phyloP scores from a whole-genome alignment of 2,113 vertebrate genomes.

The Taxidea taxus region DNA sequence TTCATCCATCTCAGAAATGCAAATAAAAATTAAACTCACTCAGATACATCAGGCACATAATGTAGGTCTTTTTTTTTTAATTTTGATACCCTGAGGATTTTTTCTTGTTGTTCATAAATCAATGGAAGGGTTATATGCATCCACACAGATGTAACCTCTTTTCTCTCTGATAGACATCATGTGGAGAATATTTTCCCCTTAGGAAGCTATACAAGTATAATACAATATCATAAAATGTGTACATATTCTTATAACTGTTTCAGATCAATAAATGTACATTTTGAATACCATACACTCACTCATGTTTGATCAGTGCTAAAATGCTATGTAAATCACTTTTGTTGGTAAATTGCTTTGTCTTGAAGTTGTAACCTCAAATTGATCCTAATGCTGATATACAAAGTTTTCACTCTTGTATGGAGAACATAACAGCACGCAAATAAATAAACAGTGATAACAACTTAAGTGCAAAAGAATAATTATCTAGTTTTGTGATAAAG shows the following conservation, averaged over 20 bases:
- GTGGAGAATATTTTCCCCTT: constrained; percentile 9
- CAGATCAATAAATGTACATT: not conserved
- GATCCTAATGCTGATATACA: not conserved
- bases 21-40: constrained; percentile 50
- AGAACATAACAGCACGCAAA: constrained; percentile 4
- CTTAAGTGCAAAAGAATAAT: not conserved
- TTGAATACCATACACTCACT: not conserved
- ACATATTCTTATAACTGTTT: constrained; percentile 18
- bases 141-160: not conserved
- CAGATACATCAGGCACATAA: not conserved
- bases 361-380: not conserved
- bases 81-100: not conserved
- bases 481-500: not conserved
- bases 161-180: constrained; percentile 11
- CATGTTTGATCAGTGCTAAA: not conserved
- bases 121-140: not conserved
- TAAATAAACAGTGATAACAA: not conserved
- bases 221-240: not conserved
- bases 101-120: not conserved
- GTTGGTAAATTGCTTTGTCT: not conserved
- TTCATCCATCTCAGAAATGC: constrained; percentile 41
- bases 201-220: not conserved
- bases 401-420: not conserved
- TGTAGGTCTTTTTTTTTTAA: not conserved
- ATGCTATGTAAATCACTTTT: not conserved